A percentile compares a stretch with the other conserved stretches of the same genome.
These are phyloP conservation scores for Zaprionus africanus DNA, from an alignment of 1,140 invertebrate species.

Conservation along the genomic window DNA sequence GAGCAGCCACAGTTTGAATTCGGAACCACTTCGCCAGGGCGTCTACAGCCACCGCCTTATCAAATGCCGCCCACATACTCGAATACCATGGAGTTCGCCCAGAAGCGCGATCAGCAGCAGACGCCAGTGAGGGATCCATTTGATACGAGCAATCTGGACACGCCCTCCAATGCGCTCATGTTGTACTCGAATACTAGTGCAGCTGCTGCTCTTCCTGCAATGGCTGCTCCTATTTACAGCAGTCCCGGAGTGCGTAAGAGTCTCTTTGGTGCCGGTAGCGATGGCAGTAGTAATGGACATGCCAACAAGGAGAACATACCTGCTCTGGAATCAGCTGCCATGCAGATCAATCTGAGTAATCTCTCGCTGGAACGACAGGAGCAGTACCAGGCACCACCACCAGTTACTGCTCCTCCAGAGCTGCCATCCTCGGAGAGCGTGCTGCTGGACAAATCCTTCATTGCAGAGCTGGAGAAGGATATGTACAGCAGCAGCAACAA, in stretches of 20 bases:
- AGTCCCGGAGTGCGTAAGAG: conserved; percentile 69
- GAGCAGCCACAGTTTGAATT: conserved; percentile 64
- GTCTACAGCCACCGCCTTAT: conserved; percentile 85
- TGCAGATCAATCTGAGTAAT: conserved; percentile 67
- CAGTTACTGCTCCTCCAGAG: not conserved
- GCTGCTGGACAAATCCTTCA: conserved; percentile 86
- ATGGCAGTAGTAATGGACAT: conserved; percentile 25
- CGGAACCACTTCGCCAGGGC: conserved; percentile 51
- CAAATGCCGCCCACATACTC: conserved; percentile 85
- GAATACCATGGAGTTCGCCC: conserved; percentile 83
- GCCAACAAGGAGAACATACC: conserved; percentile 80
- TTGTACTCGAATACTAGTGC: conserved; percentile 65
- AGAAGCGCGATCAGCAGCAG: conserved; percentile 49
- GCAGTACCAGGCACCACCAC: conserved; percentile 9
- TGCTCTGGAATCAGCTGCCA: conserved; percentile 62
- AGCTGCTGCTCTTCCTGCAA: not conserved
- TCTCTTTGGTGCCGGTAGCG: conserved; percentile 47
- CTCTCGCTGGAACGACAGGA: conserved; percentile 53
- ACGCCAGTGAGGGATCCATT: conserved; percentile 86
- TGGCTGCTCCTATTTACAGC: conserved; percentile 30
- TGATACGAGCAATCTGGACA: conserved; percentile 85
- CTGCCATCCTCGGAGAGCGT: conserved; percentile 44
- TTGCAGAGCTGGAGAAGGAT: conserved; percentile 88
- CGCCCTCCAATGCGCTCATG: conserved; percentile 18
- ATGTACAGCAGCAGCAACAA: conserved; percentile 81